Percentiles rank a stretch among this genome's conserved stretches.
Evolutionary conservation across 2,113 vertebrate species (phyloP).

Genomic region (Rhinolophus sinicus): DNA sequence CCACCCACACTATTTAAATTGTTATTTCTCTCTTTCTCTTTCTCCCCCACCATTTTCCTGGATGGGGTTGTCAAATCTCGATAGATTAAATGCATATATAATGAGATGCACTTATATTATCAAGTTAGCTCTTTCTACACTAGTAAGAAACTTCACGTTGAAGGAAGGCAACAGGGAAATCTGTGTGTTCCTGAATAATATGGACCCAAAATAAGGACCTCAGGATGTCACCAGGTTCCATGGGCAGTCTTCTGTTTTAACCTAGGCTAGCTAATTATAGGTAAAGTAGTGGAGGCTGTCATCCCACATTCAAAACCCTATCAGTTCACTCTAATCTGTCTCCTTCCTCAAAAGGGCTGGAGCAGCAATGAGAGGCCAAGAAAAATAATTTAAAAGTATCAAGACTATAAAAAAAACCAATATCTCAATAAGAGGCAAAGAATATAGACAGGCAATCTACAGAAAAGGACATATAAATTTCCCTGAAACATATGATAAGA

Average conservation of each 20-base stretch:
- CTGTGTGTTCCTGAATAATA: background rate
- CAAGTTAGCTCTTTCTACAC: background rate
- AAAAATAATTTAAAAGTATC: background rate
- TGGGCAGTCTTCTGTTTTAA: background rate
- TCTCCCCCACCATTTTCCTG: background rate
- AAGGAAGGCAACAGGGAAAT: background rate
- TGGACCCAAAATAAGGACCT: background rate
- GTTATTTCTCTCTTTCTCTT: background rate
- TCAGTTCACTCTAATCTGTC: background rate
- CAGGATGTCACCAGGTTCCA: background rate
- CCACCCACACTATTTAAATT: background rate
- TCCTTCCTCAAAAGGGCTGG: background rate
- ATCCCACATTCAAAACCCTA: background rate
- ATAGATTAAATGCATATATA: background rate
- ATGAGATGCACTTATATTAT: background rate
- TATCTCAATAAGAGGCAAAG: background rate
- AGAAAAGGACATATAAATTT: background rate
- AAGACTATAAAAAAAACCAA: background rate
- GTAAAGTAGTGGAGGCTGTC: background rate
- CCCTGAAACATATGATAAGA: background rate
- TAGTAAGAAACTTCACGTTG: background rate
- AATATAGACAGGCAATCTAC: background rate
- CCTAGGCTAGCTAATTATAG: background rate
- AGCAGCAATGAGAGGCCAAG: background rate
- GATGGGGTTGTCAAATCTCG: background rate